A percentile compares a stretch with the other conserved stretches of the same genome.
Evolutionary conservation across 64 coral and sea anemone species (phyloP).

Genomic region (Pocillopora verrucosa): DNA sequence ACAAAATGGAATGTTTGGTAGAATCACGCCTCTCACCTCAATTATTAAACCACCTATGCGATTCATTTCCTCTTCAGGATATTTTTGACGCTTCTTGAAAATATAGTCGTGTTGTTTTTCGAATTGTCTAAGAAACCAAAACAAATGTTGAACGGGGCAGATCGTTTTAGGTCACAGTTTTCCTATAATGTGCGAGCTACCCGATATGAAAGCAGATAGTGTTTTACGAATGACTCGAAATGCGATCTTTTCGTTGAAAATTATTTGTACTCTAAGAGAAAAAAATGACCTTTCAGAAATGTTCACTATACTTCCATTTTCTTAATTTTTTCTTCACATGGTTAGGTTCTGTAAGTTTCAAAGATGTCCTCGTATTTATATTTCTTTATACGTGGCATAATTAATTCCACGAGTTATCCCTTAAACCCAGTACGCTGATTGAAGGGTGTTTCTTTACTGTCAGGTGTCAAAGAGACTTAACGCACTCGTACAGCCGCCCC

Average conservation of each 20-base stretch:
- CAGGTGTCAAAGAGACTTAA: conserved; percentile 46
- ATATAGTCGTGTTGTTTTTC: neutral
- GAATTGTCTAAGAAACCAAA: neutral
- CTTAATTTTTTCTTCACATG: neutral
- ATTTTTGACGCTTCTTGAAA: neutral
- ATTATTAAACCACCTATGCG: neutral
- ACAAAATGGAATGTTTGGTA: neutral
- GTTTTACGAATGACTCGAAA: conserved; percentile 12
- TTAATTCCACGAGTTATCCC: conserved; percentile 28
- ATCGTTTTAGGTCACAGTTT: conserved; percentile 26
- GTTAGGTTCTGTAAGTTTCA: neutral
- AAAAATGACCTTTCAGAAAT: neutral
- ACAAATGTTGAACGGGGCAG: neutral
- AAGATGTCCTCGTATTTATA: neutral
- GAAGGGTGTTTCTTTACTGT: conserved; percentile 43
- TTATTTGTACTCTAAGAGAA: conserved; percentile 6
- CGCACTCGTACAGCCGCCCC: conserved; percentile 33
- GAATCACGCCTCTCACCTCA: neutral
- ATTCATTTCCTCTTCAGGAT: neutral
- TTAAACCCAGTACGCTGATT: conserved; percentile 42
- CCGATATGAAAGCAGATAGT: conserved; percentile 30
- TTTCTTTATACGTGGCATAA: conserved; percentile 33
- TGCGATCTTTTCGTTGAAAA: conserved; percentile 20
- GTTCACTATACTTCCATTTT: neutral
- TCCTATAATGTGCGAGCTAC: conserved; percentile 26